Evolutionary conservation across 1,140 invertebrate genomes (phyloP).

Genomic region (Anoplolepis gracilipes): DNA sequence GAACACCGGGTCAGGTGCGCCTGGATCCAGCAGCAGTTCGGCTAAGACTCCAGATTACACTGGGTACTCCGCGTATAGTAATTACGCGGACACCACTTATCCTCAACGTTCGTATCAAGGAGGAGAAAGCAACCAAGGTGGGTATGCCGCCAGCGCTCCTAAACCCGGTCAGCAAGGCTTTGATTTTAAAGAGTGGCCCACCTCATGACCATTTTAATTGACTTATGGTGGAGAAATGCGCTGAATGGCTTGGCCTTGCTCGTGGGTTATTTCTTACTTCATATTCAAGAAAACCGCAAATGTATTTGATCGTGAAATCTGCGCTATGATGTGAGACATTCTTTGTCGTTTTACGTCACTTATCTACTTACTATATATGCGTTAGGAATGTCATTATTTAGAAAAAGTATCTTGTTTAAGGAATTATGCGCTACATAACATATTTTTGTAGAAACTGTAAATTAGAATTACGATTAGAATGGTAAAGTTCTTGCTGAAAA

Average conservation of each 20-base stretch:
- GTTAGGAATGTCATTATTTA: conserved; percentile 10
- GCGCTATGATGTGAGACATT: conserved; percentile 60
- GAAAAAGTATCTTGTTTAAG: conserved; percentile 12
- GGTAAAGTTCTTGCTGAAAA: conserved; percentile 4
- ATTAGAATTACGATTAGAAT: not conserved
- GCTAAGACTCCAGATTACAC: conserved; percentile 84
- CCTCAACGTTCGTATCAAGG: conserved; percentile 85
- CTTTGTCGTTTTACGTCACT: conserved; percentile 28
- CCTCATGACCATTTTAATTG: conserved; percentile 87
- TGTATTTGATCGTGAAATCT: conserved; percentile 57
- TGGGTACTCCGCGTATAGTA: conserved; percentile 86
- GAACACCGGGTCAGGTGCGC: conserved; percentile 85
- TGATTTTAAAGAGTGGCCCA: conserved; percentile 88
- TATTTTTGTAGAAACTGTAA: conserved; percentile 32
- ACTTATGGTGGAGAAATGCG: conserved; percentile 83
- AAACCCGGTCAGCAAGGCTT: conserved; percentile 87
- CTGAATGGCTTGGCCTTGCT: conserved; percentile 83
- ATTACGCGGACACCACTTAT: conserved; percentile 85
- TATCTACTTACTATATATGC: not conserved
- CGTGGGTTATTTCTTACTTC: conserved; percentile 79
- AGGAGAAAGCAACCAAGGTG: conserved; percentile 86
- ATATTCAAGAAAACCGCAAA: conserved; percentile 54
- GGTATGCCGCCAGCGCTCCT: conserved; percentile 86
- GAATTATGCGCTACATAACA: not conserved
- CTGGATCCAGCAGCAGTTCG: conserved; percentile 86